These are phyloP conservation scores for Eulithis testata DNA, from an alignment of 2,888 invertebrate species.

Conservation along the genomic window DNA sequence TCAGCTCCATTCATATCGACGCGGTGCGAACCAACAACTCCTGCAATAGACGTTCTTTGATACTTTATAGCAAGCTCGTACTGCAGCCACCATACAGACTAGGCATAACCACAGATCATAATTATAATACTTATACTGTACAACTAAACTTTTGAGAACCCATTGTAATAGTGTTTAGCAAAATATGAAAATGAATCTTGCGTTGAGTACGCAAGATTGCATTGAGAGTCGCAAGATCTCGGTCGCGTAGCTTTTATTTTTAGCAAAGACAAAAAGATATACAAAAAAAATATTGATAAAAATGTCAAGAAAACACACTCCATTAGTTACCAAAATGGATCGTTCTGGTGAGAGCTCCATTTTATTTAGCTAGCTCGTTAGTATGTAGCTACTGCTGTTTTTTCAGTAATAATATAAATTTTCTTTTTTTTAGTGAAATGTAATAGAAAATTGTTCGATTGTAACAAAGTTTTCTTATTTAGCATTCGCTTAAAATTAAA, in stretches of 20 bases:
- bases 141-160: too few relatives aligned
- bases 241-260: too few relatives aligned
- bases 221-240: too few relatives aligned
- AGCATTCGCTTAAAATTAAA: slow-evolving; percentile 6
- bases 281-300: background rate
- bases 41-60: too few relatives aligned
- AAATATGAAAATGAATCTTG: too few relatives aligned
- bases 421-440: background rate
- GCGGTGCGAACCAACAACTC: background rate
- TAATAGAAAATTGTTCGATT: slow-evolving; percentile 5
- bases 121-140: too few relatives aligned
- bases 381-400: background rate
- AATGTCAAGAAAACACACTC: slow-evolving; percentile 3
- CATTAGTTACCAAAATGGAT: background rate
- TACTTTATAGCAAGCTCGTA: too few relatives aligned
- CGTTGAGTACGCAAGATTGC: too few relatives aligned
- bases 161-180: too few relatives aligned
- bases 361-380: background rate
- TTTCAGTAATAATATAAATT: background rate
- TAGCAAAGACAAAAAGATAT: background rate
- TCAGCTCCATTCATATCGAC: background rate
- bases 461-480: slow-evolving; percentile 9
- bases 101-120: too few relatives aligned
- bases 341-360: background rate
- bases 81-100: too few relatives aligned